A percentile compares a stretch with the other conserved stretches of the same genome.
Conservation (phyloP, 2,888 invertebrate genomes). For the Agonum fuliginosum region DNA sequence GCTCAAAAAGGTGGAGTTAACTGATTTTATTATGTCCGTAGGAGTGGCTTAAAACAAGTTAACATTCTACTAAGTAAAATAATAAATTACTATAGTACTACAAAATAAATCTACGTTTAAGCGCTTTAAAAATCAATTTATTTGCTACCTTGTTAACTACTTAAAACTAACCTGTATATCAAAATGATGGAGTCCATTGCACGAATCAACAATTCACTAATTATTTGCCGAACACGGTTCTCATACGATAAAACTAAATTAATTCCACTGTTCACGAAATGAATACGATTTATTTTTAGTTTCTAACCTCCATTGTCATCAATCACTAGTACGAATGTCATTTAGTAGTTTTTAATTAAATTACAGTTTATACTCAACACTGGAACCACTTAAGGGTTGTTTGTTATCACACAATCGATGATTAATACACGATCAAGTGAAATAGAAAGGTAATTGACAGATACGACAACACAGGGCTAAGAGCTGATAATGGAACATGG, state of each 20-base stretch:
- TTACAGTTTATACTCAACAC: background rate
- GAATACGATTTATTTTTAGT: constrained; percentile 48
- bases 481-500: too few species aligned
- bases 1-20: constrained; percentile 46
- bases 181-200: constrained; percentile 15
- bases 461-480: constrained; percentile 43
- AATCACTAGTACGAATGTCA: background rate
- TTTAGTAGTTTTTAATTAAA: background rate
- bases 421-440: constrained; percentile 44
- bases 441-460: constrained; percentile 57
- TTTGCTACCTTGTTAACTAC: background rate
- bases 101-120: background rate
- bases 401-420: background rate
- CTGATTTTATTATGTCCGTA: constrained; percentile 50
- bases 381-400: background rate
- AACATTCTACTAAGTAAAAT: constrained; percentile 49
- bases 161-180: constrained; percentile 49
- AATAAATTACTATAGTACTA: constrained; percentile 45
- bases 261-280: constrained; percentile 30
- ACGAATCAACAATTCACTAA: constrained; percentile 27
- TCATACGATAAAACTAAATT: constrained; percentile 17
- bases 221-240: constrained; percentile 18
- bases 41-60: constrained; percentile 46
- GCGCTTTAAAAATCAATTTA: constrained; percentile 22
- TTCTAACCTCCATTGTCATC: constrained; percentile 44